Evolutionary conservation across 2,113 vertebrate genomes (phyloP).

Genomic region (Eublepharis macularius): DNA sequence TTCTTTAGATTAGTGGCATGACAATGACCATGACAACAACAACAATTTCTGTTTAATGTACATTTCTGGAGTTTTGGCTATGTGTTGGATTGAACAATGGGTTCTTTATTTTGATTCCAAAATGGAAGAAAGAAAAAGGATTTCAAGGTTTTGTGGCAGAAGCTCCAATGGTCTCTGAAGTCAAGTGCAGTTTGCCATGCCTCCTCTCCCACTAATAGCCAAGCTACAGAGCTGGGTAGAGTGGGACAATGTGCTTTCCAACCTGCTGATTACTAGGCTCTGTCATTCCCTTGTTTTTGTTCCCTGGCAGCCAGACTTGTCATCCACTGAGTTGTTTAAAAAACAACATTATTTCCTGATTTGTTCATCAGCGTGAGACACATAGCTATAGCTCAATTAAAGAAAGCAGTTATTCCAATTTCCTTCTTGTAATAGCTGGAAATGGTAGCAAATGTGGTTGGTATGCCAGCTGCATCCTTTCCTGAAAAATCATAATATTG

Average conservation of each 20-base stretch:
- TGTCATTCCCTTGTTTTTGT: background rate
- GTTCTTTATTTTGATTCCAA: background rate
- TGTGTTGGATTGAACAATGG: background rate
- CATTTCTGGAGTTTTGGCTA: background rate
- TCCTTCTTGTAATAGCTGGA: background rate
- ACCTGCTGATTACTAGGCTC: background rate
- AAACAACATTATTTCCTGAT: background rate
- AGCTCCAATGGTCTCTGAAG: background rate
- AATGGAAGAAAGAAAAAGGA: background rate
- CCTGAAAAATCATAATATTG: too few species aligned
- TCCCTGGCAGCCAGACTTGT: background rate
- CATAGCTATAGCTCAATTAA: background rate
- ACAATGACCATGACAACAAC: too few species aligned
- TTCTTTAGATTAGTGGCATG: too few species aligned
- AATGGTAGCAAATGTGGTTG: background rate
- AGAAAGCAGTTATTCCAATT: background rate
- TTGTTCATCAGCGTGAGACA: background rate
- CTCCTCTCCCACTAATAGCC: background rate
- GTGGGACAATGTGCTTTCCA: background rate
- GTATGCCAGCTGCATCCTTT: too few species aligned
- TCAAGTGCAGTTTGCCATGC: background rate
- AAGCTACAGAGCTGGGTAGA: background rate
- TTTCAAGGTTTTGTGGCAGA: background rate
- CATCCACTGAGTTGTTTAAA: background rate
- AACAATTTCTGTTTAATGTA: too few species aligned